phyloP scores from a whole-genome alignment of 2,888 invertebrate species.

The Eretmocerus hayati region DNA sequence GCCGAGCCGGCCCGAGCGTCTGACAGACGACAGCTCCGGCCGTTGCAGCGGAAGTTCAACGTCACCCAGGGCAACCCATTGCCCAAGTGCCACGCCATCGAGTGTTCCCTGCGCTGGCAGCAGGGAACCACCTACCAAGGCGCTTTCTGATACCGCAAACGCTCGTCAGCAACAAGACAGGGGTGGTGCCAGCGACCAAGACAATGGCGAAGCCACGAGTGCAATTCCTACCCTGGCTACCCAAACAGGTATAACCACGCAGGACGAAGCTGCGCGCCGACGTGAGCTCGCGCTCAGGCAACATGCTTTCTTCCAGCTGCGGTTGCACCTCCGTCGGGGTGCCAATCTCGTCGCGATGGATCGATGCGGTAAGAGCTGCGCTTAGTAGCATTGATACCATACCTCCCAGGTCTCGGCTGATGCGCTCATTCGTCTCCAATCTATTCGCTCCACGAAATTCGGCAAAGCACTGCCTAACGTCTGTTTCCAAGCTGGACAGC shows the following conservation, averaged over 20 bases:
- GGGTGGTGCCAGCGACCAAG: neutral
- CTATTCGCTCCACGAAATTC: too few relatives aligned
- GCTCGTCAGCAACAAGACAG: neutral
- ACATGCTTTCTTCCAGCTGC: conserved; percentile 86
- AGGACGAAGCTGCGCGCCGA: conserved; percentile 60
- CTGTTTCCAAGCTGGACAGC: too few relatives aligned
- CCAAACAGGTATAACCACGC: neutral
- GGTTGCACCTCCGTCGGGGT: conserved; percentile 81
- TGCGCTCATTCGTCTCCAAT: too few relatives aligned
- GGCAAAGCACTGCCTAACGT: too few relatives aligned
- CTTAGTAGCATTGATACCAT: neutral
- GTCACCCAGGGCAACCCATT: too few relatives aligned
- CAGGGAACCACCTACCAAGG: too few relatives aligned
- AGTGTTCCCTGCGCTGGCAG: too few relatives aligned
- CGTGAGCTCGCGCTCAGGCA: conserved; percentile 72
- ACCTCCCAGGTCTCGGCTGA: neutral
- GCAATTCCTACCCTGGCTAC: neutral
- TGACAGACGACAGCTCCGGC: conserved; percentile 40
- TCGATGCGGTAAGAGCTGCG: conserved; percentile 71
- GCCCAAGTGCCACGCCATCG: too few relatives aligned
- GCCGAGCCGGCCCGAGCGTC: conserved; percentile 37
- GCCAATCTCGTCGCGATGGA: conserved; percentile 88
- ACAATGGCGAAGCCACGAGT: too few relatives aligned
- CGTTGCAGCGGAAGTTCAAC: conserved; percentile 31
- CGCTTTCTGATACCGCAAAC: too few relatives aligned